Base-by-base conservation (phyloP, 2,113 vertebrate species). In the Callionymus lyra region DNA sequence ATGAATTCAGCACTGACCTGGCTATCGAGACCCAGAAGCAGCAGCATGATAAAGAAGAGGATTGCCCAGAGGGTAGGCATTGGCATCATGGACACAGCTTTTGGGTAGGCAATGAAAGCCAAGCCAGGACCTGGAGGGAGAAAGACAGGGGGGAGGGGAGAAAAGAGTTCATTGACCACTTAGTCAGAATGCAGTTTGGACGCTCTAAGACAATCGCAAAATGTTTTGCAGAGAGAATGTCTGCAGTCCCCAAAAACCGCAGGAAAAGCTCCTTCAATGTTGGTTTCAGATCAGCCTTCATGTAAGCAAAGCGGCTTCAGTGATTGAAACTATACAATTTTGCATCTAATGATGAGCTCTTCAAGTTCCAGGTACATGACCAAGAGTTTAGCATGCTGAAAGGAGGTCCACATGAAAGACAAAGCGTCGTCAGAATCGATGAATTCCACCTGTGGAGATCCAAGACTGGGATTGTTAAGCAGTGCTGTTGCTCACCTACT, bases 21-120 rank as follows among this genome's bases (percentile, higher is more conserved):
- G 85, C 94, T 99, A 83, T 99, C 95, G 72, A 99, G 89, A 77
- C 95, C 95, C 81, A 99, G 90, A 73, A 99, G 89, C 82, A 99
- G 89, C 85, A 99, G 90, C 95, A 99, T 99, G 79, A 99, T 91
- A 74, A 99, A 99, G 83, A 99, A 99, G 34, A 99, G 91, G 72
- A 98, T 85, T 53, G 95, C 93, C 95, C 95, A 99, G 74, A 98
- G 91, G 2, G 91, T 93, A 71, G 95, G 94, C 82, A 97, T 66
- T 0, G 95, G 95, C 94, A 98, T 99, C 94, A 99, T 94, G 16
- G 93, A 91, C 70, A 99, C 95, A 16, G 95, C 94, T 84, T 99
- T 99, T 4, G 95, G 95, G 76, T 99, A 99, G 42, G 95, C 95
- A 17, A 99, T 99, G 77, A 99, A 99, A 68, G 94, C 95, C 84